Conservation (phyloP, 1,140 invertebrate species). For the Drosophila arawakana region DNA sequence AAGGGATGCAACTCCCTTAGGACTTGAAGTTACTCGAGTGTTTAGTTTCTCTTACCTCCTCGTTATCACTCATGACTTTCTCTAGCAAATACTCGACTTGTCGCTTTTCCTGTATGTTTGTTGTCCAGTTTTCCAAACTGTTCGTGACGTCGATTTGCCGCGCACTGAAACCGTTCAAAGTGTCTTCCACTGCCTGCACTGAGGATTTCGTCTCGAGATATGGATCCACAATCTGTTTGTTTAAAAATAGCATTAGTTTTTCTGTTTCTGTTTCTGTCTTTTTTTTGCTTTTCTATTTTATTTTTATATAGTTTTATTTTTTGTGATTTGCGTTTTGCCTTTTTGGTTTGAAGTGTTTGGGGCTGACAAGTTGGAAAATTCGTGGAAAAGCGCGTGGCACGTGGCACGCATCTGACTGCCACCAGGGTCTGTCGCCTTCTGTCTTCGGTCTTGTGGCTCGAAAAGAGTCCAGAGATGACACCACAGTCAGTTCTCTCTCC, state of each 20-base stretch:
- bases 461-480: conserved; percentile 30
- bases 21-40: no score
- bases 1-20: not conserved
- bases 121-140: conserved; percentile 89
- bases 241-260: conserved; percentile 74
- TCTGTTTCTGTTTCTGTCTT: conserved; percentile 55
- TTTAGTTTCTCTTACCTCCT: conserved; percentile 86
- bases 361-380: conserved; percentile 55
- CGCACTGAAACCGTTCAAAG: conserved; percentile 89
- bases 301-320: conserved; percentile 38
- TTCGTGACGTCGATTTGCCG: conserved; percentile 88
- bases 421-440: conserved; percentile 72
- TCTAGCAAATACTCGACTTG: conserved; percentile 89
- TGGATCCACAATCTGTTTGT: conserved; percentile 88
- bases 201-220: conserved; percentile 90
- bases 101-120: conserved; percentile 87
- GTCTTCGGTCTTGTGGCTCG: conserved; percentile 29
- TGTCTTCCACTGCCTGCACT: conserved; percentile 88
- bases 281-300: conserved; percentile 29
- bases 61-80: conserved; percentile 90
- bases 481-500: conserved; percentile 27
- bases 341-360: conserved; percentile 58
- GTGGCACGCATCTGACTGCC: conserved; percentile 75
- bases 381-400: conserved; percentile 59
- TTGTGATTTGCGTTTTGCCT: conserved; percentile 40